These are phyloP conservation scores for Notothenia coriiceps DNA, from an alignment of 2,113 vertebrate genomes.

Conservation along the genomic window DNA sequence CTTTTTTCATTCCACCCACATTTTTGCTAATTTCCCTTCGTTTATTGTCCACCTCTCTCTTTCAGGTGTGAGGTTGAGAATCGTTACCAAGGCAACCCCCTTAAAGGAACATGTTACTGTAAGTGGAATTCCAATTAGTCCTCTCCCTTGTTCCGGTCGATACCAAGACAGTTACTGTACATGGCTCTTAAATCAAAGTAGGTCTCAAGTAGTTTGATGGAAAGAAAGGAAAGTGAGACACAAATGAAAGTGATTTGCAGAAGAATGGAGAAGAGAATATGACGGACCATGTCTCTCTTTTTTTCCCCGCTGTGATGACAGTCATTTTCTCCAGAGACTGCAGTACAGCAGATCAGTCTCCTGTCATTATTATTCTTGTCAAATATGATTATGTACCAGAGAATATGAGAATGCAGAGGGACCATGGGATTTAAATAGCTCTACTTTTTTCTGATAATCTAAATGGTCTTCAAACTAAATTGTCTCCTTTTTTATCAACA, in stretches of 20 bases:
- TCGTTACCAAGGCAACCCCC: conserved; percentile 97
- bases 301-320: too few relatives aligned
- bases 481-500: background rate
- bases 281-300: too few relatives aligned
- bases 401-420: background rate
- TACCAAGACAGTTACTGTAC: too few relatives aligned
- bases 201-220: too few relatives aligned
- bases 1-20: background rate
- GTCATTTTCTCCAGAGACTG: too few relatives aligned
- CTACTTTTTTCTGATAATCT: background rate
- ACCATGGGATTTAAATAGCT: too few relatives aligned
- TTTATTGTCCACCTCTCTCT: conserved; percentile 41
- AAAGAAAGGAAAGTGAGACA: too few relatives aligned
- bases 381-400: background rate
- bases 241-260: too few relatives aligned
- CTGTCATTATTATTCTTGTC: background rate
- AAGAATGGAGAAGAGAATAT: too few relatives aligned
- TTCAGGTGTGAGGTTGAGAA: conserved; percentile 97
- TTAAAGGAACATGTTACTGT: conserved; percentile 99
- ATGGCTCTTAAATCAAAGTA: too few relatives aligned
- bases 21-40: background rate
- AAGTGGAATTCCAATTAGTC: conserved; percentile 81
- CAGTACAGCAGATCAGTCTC: background rate
- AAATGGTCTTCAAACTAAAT: background rate
- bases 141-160: too few relatives aligned